phyloP scores from a whole-genome alignment of 2,113 vertebrate genomes.

The Pelobates fuscus region DNA sequence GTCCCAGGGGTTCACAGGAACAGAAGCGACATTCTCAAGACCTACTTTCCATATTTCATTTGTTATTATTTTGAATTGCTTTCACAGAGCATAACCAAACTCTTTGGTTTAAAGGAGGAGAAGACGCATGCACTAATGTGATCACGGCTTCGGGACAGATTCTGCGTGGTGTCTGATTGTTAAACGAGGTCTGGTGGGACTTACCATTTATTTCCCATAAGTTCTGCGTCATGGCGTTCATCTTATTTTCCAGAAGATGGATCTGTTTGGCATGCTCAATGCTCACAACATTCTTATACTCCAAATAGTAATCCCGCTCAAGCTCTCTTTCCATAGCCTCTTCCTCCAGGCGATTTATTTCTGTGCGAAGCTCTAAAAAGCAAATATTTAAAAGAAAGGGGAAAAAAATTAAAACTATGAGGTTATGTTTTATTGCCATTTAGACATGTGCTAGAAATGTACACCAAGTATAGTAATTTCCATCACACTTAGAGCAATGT shows the following conservation, averaged over 20 bases:
- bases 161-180: too few relatives aligned
- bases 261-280: conserved; percentile 64
- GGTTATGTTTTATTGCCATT: neutral
- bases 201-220: conserved; percentile 70
- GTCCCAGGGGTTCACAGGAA: too few relatives aligned
- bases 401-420: conserved; percentile 47
- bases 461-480: conserved; percentile 2
- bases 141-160: too few relatives aligned
- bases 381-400: conserved; percentile 49
- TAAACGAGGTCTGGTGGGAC: conserved; percentile 50
- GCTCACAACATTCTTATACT: conserved; percentile 73
- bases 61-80: too few relatives aligned
- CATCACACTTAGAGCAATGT: neutral
- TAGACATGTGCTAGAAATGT: conserved; percentile 3
- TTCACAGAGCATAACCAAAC: too few relatives aligned
- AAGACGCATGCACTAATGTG: too few relatives aligned
- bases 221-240: conserved; percentile 59
- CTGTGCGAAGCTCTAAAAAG: conserved; percentile 61
- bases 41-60: too few relatives aligned
- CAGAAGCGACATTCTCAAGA: too few relatives aligned
- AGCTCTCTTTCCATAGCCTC: conserved; percentile 55
- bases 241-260: conserved; percentile 65
- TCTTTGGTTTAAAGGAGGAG: too few relatives aligned
- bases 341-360: conserved; percentile 61
- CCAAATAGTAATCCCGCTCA: conserved; percentile 71